Evolutionary conservation across 2,113 vertebrate species (phyloP).

Genomic region (Symphodus melops): DNA sequence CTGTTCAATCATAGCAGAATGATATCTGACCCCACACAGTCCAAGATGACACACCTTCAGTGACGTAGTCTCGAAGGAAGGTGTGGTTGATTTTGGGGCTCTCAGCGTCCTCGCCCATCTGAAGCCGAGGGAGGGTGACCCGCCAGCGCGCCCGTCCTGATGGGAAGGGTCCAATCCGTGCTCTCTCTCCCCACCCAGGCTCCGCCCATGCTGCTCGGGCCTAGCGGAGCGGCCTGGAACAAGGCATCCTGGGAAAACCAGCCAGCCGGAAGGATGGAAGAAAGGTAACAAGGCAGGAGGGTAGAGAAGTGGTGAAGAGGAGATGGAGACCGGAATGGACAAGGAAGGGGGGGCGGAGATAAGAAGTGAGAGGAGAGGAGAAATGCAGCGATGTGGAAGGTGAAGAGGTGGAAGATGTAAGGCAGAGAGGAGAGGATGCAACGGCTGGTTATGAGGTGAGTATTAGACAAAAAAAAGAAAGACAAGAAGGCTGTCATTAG

Average conservation of each 20-base stretch:
- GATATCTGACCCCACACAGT: conserved; percentile 42
- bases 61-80: conserved; percentile 99
- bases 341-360: not conserved
- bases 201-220: conserved; percentile 95
- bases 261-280: conserved; percentile 58
- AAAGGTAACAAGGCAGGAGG: not conserved
- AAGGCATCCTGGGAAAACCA: conserved; percentile 87
- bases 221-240: conserved; percentile 88
- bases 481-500: conserved; percentile 36
- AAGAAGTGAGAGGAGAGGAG: not conserved
- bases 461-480: conserved; percentile 23
- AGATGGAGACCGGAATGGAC: conserved; percentile 15
- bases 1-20: too few species aligned
- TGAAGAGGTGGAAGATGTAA: conserved; percentile 17
- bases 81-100: conserved; percentile 97
- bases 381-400: conserved; percentile 10
- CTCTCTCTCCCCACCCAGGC: conserved; percentile 90
- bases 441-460: conserved; percentile 39
- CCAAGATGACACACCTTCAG: conserved; percentile 85
- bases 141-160: conserved; percentile 94
- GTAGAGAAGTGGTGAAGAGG: conserved; percentile 11
- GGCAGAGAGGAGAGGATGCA: conserved; percentile 23
- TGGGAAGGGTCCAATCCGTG: conserved; percentile 92
- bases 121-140: conserved; percentile 89
- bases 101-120: conserved; percentile 99